Evolutionary conservation across 64 coral and sea anemone genomes (phyloP).

Genomic region (Catalaphyllia jardinei): DNA sequence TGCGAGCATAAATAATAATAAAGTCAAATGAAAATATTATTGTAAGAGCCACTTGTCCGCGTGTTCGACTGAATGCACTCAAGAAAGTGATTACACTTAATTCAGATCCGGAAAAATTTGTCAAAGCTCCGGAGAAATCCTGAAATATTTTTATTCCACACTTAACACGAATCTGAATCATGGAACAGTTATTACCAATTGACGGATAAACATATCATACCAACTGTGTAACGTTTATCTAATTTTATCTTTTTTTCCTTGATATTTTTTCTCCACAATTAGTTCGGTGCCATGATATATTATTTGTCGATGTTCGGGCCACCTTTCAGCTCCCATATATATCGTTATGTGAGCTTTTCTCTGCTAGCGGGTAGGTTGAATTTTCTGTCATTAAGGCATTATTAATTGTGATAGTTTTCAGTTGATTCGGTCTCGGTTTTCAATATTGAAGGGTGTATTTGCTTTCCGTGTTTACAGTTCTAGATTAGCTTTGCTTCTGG

Average conservation of each 20-base stretch:
- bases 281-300: too few species aligned
- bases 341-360: too few species aligned
- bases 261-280: too few species aligned
- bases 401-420: background rate
- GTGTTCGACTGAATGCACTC: background rate
- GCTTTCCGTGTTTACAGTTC: constrained; percentile 4
- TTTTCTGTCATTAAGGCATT: too few species aligned
- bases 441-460: constrained; percentile 7
- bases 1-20: background rate
- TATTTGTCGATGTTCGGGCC: too few species aligned
- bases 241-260: too few species aligned
- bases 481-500: background rate
- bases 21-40: background rate
- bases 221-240: too few species aligned
- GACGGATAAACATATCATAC: too few species aligned
- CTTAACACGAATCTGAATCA: too few species aligned
- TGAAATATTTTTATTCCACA: background rate
- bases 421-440: background rate
- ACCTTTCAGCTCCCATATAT: too few species aligned
- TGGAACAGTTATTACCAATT: too few species aligned
- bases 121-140: background rate
- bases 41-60: background rate
- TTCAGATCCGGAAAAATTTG: background rate
- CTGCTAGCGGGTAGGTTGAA: too few species aligned
- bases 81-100: background rate